Base-by-base conservation (phyloP, 2,888 invertebrate species). In the Rhimphoctona megacephalus region DNA sequence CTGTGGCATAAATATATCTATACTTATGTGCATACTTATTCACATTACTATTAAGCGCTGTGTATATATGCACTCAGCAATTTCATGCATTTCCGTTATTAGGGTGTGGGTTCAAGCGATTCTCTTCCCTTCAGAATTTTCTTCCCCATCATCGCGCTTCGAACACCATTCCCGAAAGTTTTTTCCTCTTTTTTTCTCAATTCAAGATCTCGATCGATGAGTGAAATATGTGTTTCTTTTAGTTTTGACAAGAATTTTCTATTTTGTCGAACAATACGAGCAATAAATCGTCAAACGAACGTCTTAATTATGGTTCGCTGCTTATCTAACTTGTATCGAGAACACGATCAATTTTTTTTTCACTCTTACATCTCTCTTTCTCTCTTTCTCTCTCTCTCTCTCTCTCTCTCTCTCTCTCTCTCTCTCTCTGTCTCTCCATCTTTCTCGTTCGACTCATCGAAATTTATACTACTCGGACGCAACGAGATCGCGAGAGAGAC, bases 401-500 rank as follows among this genome's bases (percentile, higher is more conserved):
- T 67, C 78, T n/a, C 46, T 43, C 52, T 43, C 43, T 46, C 57
- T 39, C 52, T 46, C n/a, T 39, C 8, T 7, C 57, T 22, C 46
- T 43, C 52, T 43, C 43, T 46, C 57, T 39, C 52, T 46, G 49
- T 57, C 61, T n/a, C 80, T 81, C 52, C 64, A 70, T 84, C 78
- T 46, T 61, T 82, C 64, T 67, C 78, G 74, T 84, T 81, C 84
- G 86, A 82, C 84, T 79, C 74, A 70, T 86, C 86, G 86, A 86
- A 86, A 86, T 86, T 84, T 86, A 81, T 86, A 80, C 69, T 66
- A 78, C 79, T 81, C 64, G 84, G 30, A 81, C 82, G 79, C 83
- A 79, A 78, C 74, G 74, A 79, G 78, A 86, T 81, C 74, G 84
- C 84, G 78, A 73, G 66, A 70, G 77, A 64, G 66, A 36, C 61